Evolutionary conservation across 2,113 vertebrate species (phyloP).

Genomic region (Bubalus kerabau): DNA sequence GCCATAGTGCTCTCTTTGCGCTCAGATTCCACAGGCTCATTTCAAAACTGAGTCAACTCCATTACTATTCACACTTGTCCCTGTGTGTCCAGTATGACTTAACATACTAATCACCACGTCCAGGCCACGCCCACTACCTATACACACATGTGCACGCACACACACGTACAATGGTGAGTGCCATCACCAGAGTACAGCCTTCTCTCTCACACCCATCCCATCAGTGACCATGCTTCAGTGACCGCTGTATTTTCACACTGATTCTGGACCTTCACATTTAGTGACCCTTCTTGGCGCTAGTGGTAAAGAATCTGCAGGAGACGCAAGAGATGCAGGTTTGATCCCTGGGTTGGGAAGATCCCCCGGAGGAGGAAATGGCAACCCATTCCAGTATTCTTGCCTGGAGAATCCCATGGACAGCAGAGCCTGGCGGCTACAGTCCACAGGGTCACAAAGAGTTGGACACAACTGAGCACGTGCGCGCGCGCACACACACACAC

Average conservation of each 20-base stretch:
- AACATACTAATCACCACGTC: background rate
- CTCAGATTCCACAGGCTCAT: background rate
- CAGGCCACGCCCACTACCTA: background rate
- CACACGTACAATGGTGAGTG: background rate
- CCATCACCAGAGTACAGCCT: background rate
- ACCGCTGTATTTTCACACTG: background rate
- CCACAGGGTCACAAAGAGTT: background rate
- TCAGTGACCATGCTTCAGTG: rapidly evolving
- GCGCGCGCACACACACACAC: background rate
- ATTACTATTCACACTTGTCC: background rate
- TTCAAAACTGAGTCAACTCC: background rate
- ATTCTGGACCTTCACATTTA: background rate
- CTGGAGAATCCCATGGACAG: background rate
- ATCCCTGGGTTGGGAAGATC: background rate
- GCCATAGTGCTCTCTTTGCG: background rate
- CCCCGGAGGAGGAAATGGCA: background rate
- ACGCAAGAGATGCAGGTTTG: background rate
- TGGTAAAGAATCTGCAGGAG: background rate
- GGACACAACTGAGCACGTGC: background rate
- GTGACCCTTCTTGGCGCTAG: background rate
- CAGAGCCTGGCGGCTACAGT: background rate
- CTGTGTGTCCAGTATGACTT: background rate
- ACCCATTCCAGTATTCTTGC: background rate
- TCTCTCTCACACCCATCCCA: background rate
- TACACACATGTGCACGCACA: rapidly evolving